Base-by-base conservation (phyloP, 1,140 invertebrate species). In the Dufourea novaeangliae region DNA sequence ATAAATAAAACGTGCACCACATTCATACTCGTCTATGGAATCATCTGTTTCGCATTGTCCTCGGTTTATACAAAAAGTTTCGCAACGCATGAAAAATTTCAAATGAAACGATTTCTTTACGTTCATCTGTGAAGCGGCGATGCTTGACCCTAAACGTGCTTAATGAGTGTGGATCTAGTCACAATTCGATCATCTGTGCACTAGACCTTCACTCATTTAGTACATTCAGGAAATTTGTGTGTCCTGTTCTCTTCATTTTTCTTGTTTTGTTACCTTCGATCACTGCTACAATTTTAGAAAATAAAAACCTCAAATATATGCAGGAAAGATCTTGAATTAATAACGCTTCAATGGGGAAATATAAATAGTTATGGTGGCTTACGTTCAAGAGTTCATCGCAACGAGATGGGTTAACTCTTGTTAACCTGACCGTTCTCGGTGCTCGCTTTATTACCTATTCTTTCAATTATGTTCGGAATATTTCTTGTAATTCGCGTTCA, bases 111-210 rank as follows among this genome's bases (percentile, higher is more conserved):
- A 25, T 37, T 25, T 20, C 44, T 62, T 37, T 32, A 14, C 14
- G 59, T 61, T 34, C 22, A 5, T 11, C 10, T 27, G 63, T 17
- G 39, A 66, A 46, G 62, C 29, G 59, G 22, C 32, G 84, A 72
- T 81, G 89, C 75, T 86, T 66, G 29, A 44, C 37, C 79, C 88
- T 80, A 61, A 88, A 86, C 89, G 91, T 91, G 89, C 90, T 95
- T 95, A 95, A 96, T 96, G 96, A 96, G 96, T 96, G 95, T 96
- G 95, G 96, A 96, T 96, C 95, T 96, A 96, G 95, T 96, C 96
- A 96, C 95, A 95, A 93, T 83, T 92, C 80, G 83, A 88, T 88
- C 86, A 76, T 94, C 93, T 94, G 95, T 94, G 94, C 92, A 95
- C 95, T 94, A 96, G 94, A 95, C 93, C 93, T 93, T 93, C 93